phyloP scores from a whole-genome alignment of 2,797 vertebrate genomes.

The Tapera naevia region DNA sequence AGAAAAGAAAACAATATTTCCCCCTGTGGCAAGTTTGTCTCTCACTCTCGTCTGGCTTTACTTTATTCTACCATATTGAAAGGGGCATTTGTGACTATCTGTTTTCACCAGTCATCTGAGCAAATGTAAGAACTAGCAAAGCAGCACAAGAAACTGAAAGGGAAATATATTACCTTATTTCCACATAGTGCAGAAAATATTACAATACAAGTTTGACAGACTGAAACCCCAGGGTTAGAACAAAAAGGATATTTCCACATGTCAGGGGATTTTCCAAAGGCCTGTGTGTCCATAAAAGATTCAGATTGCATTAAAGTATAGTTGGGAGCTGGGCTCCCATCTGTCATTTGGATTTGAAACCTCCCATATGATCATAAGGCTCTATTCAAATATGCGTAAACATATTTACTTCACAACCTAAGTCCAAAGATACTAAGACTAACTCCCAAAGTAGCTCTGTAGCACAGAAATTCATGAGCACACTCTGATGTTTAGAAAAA shows the following conservation, averaged over 20 bases:
- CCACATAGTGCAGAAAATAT: background rate
- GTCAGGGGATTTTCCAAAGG: background rate
- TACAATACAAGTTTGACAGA: background rate
- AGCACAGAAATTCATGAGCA: background rate
- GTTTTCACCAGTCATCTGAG: background rate
- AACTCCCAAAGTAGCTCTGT: background rate
- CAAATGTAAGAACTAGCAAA: background rate
- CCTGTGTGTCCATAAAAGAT: background rate
- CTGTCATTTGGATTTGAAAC: background rate
- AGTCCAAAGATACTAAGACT: background rate
- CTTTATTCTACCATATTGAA: background rate
- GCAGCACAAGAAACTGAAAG: background rate
- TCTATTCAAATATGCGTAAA: background rate
- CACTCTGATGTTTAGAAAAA: background rate
- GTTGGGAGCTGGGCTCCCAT: background rate
- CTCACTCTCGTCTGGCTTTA: background rate
- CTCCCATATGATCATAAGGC: background rate
- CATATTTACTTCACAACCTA: background rate
- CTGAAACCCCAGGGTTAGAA: background rate
- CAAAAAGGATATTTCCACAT: background rate
- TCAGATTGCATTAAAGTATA: background rate
- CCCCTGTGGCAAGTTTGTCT: background rate
- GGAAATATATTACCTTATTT: background rate
- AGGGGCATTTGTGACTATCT: accelerated
- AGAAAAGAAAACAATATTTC: background rate